Conservation (phyloP, 2,888 invertebrate species). For the Phragmatobia fuliginosa region DNA sequence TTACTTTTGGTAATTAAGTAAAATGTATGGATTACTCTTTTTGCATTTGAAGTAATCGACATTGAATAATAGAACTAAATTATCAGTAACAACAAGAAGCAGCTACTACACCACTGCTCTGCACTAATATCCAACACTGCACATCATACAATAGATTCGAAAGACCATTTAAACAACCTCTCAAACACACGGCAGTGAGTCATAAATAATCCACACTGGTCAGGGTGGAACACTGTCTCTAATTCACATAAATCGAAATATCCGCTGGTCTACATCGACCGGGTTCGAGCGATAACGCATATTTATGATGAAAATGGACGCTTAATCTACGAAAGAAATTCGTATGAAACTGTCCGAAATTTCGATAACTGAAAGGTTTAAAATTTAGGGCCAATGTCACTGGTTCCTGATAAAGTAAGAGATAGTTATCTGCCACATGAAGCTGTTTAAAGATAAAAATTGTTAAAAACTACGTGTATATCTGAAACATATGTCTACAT, state of each 20-base stretch:
- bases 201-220: conserved; percentile 53
- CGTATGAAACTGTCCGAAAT: conserved; percentile 5
- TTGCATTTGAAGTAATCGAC: no score
- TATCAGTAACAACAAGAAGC: neutral
- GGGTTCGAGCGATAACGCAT: conserved; percentile 57
- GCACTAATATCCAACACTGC: conserved; percentile 10
- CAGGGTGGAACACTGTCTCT: conserved; percentile 48
- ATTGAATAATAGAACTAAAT: neutral
- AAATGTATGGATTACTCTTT: no score
- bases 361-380: neutral
- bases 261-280: conserved; percentile 56
- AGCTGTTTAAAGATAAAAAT: no score
- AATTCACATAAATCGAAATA: conserved; percentile 73
- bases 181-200: conserved; percentile 38
- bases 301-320: conserved; percentile 52
- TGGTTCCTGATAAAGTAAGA: no score
- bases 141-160: conserved; percentile 19
- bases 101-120: neutral
- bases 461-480: no score
- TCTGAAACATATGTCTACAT: no score
- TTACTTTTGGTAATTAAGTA: neutral
- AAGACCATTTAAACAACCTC: conserved; percentile 39
- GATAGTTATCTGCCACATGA: no score
- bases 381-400: no score
- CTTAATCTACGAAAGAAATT: conserved; percentile 13